These are phyloP conservation scores for Bucorvus abyssinicus DNA, from an alignment of 2,797 vertebrate genomes.

Conservation along the genomic window DNA sequence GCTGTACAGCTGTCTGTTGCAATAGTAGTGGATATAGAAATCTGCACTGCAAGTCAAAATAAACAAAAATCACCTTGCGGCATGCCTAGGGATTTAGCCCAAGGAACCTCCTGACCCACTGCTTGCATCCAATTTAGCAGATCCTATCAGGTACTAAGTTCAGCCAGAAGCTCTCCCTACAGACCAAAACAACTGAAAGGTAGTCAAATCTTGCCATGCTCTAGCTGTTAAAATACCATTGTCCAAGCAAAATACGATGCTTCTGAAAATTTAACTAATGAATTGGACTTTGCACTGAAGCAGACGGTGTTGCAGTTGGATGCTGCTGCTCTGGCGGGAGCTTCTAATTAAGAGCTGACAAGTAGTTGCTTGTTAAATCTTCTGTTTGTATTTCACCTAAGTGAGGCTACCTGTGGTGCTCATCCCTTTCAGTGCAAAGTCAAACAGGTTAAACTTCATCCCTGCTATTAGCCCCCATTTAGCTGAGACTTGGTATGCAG, in stretches of 20 bases:
- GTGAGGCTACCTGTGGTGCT: slow-evolving; percentile 2
- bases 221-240: neutral
- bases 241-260: neutral
- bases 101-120: neutral
- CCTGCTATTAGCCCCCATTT: slow-evolving; percentile 8
- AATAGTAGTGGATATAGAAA: neutral
- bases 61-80: slow-evolving; percentile 32
- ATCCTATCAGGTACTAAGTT: neutral
- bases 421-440: neutral
- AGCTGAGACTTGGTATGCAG: neutral
- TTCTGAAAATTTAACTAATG: slow-evolving; percentile 23
- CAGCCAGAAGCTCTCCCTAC: neutral
- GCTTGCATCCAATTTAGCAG: neutral
- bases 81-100: neutral
- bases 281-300: slow-evolving; percentile 17
- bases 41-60: slow-evolving; percentile 1
- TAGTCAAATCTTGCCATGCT: neutral
- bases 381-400: neutral
- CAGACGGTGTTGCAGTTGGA: slow-evolving; percentile 47
- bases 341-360: slow-evolving; percentile 64
- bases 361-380: slow-evolving; percentile 38
- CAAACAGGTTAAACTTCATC: slow-evolving; percentile 57
- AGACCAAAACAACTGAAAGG: neutral
- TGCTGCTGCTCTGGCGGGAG: slow-evolving; percentile 45
- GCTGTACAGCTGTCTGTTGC: neutral